phyloP scores from a whole-genome alignment of 2,888 invertebrate species.

The Trissolcus brochymenae region DNA sequence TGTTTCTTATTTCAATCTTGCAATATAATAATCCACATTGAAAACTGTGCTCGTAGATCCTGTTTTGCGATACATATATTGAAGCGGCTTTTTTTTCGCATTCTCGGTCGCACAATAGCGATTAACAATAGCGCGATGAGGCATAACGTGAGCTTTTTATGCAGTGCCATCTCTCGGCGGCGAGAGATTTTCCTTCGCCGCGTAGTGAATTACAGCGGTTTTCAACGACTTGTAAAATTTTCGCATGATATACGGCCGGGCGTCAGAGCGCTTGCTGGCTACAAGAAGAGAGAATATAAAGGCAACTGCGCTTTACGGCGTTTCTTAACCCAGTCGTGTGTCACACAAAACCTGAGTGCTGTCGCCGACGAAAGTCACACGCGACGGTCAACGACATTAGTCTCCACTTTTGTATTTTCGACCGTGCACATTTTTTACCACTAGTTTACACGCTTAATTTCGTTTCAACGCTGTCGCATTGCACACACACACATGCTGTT shows the following conservation, averaged over 20 bases:
- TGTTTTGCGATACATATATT: slow-evolving; percentile 39
- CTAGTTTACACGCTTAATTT: slow-evolving; percentile 35
- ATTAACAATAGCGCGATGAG: slow-evolving; percentile 45
- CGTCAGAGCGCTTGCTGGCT: slow-evolving; percentile 50
- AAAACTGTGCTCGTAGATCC: slow-evolving; percentile 13
- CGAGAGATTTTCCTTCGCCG: slow-evolving; percentile 45
- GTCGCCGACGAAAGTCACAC: slow-evolving; percentile 56
- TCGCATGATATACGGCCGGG: slow-evolving; percentile 60
- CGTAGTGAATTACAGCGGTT: slow-evolving; percentile 57
- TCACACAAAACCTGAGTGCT: slow-evolving; percentile 55
- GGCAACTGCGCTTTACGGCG: slow-evolving; percentile 52
- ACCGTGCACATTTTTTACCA: slow-evolving; percentile 32
- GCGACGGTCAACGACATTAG: slow-evolving; percentile 52
- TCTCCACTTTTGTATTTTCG: slow-evolving; percentile 49
- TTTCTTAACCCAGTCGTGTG: slow-evolving; percentile 49
- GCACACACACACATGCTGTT: slow-evolving; percentile 21
- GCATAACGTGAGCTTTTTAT: slow-evolving; percentile 48
- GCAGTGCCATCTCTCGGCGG: slow-evolving; percentile 37
- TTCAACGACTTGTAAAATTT: slow-evolving; percentile 60
- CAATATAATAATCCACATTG: not conserved
- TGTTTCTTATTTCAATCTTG: no score
- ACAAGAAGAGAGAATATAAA: slow-evolving; percentile 51
- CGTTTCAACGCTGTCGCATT: slow-evolving; percentile 22
- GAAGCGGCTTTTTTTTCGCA: slow-evolving; percentile 24
- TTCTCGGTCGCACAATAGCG: slow-evolving; percentile 28